Evolutionary conservation across 2,888 invertebrate species (phyloP), one percentile per base, ranked within the genome.

Genomic region (Tetheella fluctuosa): DNA sequence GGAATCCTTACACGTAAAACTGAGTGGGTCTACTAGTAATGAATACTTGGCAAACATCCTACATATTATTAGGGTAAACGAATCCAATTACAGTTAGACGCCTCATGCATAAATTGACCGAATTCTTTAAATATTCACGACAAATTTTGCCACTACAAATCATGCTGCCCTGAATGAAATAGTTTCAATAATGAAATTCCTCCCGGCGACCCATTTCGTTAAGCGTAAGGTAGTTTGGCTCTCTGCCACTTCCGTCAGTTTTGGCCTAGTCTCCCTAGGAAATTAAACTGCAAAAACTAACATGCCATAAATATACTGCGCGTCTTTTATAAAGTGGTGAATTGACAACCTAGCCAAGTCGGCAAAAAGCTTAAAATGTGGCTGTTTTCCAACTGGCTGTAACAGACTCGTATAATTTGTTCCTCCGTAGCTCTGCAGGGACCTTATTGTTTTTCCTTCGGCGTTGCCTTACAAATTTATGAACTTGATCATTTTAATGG

Each of bases 151-250:
- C 52, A 54, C 59, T 62, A 65, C 69, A 72, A 65, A 70, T 73
- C 72, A 71, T 71, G 63, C 61, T 62, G 57, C 64, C 63, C 64
- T 64, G 71, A 80, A 76, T 76, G 75, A 79, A 85, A 88, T 86
- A 85, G 85, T 88, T 85, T 84, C 79, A 81, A 84, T 90, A 88
- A 89, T 89, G 83, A 86, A 89, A 90, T 90, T 89, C 88, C 81
- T 80, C 69, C 63, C 65, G 68, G 69, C 76, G 76, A 74, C 74
- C 83, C 83, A 76, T 80, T 85, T 81, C 70, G 70, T 76, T 68
- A 74, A 76, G 72, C 75, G 65, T 67, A 76, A 80, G 83, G 80
- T 80, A 74, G 70, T 77, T 86, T 87, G 89, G 89, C 88, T 67
- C 71, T 20, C 69, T 83, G 89, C 89, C 89, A 89, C 81, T 79